Evolutionary conservation across 2,797 vertebrate species (phyloP).

Genomic region (Tokudaia muenninki): DNA sequence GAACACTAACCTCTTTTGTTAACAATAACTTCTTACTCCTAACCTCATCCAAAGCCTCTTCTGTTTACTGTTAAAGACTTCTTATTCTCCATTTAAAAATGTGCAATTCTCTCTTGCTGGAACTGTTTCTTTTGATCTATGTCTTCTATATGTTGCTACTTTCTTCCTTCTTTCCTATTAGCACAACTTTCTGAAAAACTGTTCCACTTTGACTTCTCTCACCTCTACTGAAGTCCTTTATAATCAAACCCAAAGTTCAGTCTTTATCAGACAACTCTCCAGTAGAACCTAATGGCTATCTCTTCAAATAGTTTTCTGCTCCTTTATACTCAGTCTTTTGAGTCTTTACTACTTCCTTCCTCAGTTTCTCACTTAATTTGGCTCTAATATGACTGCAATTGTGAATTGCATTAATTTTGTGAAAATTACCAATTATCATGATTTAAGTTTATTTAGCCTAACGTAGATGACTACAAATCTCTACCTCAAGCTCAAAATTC

Average conservation of each 20-base stretch:
- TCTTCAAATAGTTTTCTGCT: conserved; percentile 1
- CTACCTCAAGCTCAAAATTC: neutral
- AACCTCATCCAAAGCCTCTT: neutral
- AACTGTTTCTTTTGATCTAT: conserved; percentile 26
- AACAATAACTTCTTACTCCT: neutral
- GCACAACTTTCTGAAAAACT: neutral
- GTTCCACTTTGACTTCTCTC: neutral
- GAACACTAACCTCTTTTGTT: neutral
- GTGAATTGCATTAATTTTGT: neutral
- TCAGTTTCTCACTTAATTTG: neutral
- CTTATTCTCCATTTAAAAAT: neutral
- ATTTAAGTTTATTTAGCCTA: neutral
- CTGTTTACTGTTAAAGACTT: neutral
- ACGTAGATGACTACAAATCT: neutral
- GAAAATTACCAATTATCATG: neutral
- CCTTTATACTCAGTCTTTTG: neutral
- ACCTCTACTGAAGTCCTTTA: neutral
- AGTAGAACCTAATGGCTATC: neutral
- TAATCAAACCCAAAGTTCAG: neutral
- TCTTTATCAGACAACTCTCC: neutral
- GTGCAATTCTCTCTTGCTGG: neutral
- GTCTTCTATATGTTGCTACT: neutral
- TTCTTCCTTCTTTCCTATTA: neutral
- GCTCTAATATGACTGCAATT: neutral
- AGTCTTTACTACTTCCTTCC: neutral